phyloP scores from a whole-genome alignment of 2,113 vertebrate species.

The Lepus europaeus region DNA sequence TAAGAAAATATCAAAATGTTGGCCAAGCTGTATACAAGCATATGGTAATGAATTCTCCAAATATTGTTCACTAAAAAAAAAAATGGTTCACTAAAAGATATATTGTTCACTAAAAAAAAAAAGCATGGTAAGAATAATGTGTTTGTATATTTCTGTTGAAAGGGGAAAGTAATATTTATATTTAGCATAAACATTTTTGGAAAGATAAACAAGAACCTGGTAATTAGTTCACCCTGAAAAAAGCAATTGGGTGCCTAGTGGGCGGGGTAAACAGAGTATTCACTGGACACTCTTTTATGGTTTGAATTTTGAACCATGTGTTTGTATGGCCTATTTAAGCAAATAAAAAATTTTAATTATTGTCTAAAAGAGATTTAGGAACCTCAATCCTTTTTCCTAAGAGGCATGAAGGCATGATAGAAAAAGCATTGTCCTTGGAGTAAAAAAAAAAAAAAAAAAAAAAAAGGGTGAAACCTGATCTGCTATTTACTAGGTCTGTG shows the following conservation, averaged over 20 bases:
- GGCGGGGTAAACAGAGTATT: neutral
- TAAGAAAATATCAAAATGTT: neutral
- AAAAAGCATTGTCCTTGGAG: slow-evolving; percentile 33
- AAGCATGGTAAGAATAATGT: neutral
- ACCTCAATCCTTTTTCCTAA: slow-evolving; percentile 41
- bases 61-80: neutral
- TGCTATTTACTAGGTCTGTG: slow-evolving; percentile 55
- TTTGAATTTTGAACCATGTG: slow-evolving; percentile 3
- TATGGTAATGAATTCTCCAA: neutral
- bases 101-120: neutral
- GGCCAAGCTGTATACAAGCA: neutral
- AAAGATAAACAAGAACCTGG: neutral
- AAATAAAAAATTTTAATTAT: neutral
- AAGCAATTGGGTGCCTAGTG: neutral
- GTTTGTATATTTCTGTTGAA: neutral
- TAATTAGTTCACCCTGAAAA: neutral
- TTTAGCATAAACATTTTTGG: slow-evolving; percentile 17
- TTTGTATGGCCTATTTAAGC: slow-evolving; percentile 18
- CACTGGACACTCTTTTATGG: neutral
- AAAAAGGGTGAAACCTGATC: slow-evolving; percentile 19
- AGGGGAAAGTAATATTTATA: neutral
- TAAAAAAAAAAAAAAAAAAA: neutral
- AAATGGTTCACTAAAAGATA: neutral
- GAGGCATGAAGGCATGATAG: slow-evolving; percentile 11
- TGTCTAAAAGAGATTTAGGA: slow-evolving; percentile 28